Percentiles rank a stretch among this genome's conserved stretches.
These are phyloP conservation scores for Ichneumoninae sp. DNA, from an alignment of 2,888 invertebrate genomes.

Conservation along the genomic window DNA sequence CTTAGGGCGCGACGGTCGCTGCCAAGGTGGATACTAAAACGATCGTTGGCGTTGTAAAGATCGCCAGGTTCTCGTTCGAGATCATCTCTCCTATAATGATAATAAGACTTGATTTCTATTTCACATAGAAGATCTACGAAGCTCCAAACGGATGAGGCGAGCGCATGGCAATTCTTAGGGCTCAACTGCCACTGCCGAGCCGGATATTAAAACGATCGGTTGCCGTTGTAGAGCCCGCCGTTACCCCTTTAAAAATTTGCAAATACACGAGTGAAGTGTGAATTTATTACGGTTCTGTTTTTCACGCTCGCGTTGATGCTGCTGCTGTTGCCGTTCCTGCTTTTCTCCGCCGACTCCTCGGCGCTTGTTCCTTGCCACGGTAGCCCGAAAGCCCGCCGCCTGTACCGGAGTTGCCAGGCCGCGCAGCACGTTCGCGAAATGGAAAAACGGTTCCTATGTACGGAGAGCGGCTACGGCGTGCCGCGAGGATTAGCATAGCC, in stretches of 20 bases:
- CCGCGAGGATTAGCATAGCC: constrained; percentile 83
- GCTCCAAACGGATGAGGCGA: neutral
- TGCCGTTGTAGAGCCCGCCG: constrained; percentile 73
- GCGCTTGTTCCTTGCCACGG: constrained; percentile 14
- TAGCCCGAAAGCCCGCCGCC: constrained; percentile 1
- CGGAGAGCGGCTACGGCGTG: constrained; percentile 71
- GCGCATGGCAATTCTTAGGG: constrained; percentile 37
- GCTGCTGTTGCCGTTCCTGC: constrained; percentile 16
- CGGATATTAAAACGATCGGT: constrained; percentile 77
- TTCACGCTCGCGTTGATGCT: constrained; percentile 49
- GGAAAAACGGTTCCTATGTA: constrained; percentile 75
- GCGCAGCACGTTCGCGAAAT: constrained; percentile 70
- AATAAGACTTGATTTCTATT: too few relatives aligned
- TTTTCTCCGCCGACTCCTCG: neutral
- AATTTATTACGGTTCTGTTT: constrained; percentile 77
- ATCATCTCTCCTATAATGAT: too few relatives aligned
- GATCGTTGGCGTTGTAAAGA: constrained; percentile 73
- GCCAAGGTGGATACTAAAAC: constrained; percentile 74
- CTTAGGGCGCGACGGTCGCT: constrained; percentile 25
- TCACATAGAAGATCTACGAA: too few relatives aligned
- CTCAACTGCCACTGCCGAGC: neutral
- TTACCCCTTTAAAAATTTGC: constrained; percentile 78
- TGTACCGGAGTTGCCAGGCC: neutral
- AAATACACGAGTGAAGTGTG: constrained; percentile 80
- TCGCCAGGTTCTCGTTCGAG: constrained; percentile 45